Evolutionary conservation across 2,797 vertebrate genomes (phyloP).

Genomic region (Clarias laeviceps): DNA sequence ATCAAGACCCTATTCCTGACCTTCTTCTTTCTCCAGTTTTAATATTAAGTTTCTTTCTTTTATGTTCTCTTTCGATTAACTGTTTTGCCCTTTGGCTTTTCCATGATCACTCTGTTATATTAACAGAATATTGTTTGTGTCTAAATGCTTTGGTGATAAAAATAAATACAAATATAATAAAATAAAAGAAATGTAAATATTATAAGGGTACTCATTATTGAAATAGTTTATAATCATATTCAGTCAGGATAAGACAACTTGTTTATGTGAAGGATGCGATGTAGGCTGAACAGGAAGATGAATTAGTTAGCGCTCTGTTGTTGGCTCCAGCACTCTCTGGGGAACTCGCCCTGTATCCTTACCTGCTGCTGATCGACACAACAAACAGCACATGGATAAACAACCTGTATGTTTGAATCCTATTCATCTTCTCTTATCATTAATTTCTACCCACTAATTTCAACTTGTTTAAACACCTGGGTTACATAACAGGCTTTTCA

Average conservation of each 20-base stretch:
- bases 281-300: slow-evolving; percentile 58
- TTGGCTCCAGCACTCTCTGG: slow-evolving; percentile 47
- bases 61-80: too few relatives aligned
- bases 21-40: too few relatives aligned
- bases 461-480: slow-evolving; percentile 30
- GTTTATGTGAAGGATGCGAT: slow-evolving; percentile 52
- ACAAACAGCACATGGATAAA: slow-evolving; percentile 60
- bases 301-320: slow-evolving; percentile 61
- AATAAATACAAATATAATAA: too few relatives aligned
- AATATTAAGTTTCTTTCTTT: too few relatives aligned
- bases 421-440: slow-evolving; percentile 61
- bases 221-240: slow-evolving; percentile 50
- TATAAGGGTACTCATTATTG: slow-evolving; percentile 4
- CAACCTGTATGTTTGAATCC: slow-evolving; percentile 54
- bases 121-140: too few relatives aligned
- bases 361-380: slow-evolving; percentile 57
- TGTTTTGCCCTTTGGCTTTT: too few relatives aligned
- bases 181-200: not conserved
- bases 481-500: slow-evolving; percentile 12
- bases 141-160: too few relatives aligned
- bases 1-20: too few relatives aligned
- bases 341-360: slow-evolving; percentile 34
- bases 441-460: slow-evolving; percentile 9
- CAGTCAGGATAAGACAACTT: slow-evolving; percentile 42
- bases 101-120: too few relatives aligned